phyloP scores from a whole-genome alignment of 1,140 invertebrate genomes.

The Calliphora vicina region DNA sequence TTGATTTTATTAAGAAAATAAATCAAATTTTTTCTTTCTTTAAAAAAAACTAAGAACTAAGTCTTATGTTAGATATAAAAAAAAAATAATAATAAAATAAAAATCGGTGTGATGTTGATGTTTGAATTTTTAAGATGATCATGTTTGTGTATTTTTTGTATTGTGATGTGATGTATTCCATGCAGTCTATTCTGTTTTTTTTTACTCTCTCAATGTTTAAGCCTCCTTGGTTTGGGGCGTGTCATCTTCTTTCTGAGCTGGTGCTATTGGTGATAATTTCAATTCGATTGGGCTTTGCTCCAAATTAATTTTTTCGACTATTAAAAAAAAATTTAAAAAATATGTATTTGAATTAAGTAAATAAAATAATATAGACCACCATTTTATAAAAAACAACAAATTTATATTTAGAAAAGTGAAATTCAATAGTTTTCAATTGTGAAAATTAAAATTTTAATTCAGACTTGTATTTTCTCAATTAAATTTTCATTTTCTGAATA shows the following conservation, averaged over 20 bases:
- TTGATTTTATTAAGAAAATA: neutral
- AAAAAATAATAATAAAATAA: neutral
- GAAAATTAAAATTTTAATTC: no score
- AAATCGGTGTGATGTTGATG: neutral
- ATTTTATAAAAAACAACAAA: no score
- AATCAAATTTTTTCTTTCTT: neutral
- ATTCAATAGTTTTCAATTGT: no score
- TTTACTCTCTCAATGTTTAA: neutral
- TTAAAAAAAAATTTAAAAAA: neutral
- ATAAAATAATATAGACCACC: no score
- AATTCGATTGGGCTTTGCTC: neutral
- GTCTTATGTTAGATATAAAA: neutral
- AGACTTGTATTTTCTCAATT: no score
- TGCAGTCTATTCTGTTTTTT: neutral
- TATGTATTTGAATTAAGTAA: no score
- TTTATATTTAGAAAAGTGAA: no score
- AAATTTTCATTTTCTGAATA: no score
- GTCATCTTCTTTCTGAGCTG: neutral
- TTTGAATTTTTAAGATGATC: neutral
- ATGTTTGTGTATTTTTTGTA: neutral
- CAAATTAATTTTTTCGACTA: neutral
- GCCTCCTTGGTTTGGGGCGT: neutral
- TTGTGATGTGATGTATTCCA: neutral
- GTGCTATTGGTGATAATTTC: neutral
- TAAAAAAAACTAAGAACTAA: neutral